Evolutionary conservation across 2,797 vertebrate species (phyloP).

Genomic region (Rachycentron canadum): DNA sequence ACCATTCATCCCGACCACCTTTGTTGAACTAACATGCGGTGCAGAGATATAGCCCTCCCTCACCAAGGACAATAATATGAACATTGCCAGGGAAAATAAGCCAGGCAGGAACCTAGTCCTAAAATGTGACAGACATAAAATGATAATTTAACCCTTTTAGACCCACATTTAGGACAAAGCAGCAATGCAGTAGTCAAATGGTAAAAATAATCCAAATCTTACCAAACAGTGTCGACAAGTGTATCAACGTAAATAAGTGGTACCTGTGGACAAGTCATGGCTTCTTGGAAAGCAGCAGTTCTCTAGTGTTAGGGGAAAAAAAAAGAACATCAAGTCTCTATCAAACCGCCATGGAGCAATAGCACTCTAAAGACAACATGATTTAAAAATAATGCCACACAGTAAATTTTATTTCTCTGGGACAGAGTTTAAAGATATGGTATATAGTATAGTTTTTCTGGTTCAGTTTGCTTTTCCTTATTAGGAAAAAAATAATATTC

Average conservation of each 20-base stretch:
- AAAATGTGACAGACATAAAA: neutral
- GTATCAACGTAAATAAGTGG: too few species aligned
- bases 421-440: neutral
- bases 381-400: neutral
- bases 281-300: too few species aligned
- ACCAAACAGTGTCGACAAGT: too few species aligned
- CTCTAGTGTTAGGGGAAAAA: too few species aligned
- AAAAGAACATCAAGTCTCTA: too few species aligned
- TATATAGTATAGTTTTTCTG: neutral
- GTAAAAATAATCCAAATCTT: too few species aligned
- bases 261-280: too few species aligned
- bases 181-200: too few species aligned
- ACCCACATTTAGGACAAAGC: too few species aligned
- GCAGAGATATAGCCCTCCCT: neutral
- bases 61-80: neutral
- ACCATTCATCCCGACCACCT: neutral
- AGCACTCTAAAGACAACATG: too few species aligned
- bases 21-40: neutral
- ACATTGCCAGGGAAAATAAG: neutral
- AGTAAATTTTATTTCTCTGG: neutral
- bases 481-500: slow-evolving; percentile 23
- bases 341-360: too few species aligned
- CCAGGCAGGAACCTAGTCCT: neutral
- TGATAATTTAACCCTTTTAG: too few species aligned
- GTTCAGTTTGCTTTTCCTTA: slow-evolving; percentile 3